Conservation (phyloP, 2,888 invertebrate species). For the Caenorhabditis sp. region DNA sequence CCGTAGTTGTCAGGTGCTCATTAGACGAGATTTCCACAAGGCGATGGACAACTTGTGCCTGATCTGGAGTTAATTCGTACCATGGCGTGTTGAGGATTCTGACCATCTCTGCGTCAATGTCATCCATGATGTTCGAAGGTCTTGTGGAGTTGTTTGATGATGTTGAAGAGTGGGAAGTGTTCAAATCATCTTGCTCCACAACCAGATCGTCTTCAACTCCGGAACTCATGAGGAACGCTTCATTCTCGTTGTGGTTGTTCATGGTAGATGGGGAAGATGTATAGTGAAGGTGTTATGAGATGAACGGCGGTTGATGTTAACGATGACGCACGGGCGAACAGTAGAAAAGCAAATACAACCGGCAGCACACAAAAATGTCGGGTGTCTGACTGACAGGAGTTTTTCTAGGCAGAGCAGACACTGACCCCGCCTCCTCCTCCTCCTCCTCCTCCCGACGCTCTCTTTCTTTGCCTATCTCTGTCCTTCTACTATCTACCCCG, state of each 20-base stretch:
- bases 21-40: not conserved
- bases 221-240: slow-evolving; percentile 30
- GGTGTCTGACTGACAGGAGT: not conserved
- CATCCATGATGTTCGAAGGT: not conserved
- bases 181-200: slow-evolving; percentile 1
- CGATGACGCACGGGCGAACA: no score
- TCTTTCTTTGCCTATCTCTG: not conserved
- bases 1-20: not conserved
- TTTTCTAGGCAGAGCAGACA: slow-evolving; percentile 15
- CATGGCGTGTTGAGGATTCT: slow-evolving; percentile 36
- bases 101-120: slow-evolving; percentile 22
- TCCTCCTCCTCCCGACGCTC: no score
- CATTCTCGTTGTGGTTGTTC: not conserved
- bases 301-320: no score
- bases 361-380: not conserved
- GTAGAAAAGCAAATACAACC: no score
- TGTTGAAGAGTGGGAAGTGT: not conserved
- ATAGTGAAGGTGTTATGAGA: no score
- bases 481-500: slow-evolving; percentile 3
- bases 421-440: not conserved
- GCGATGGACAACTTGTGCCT: slow-evolving; percentile 32
- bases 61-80: slow-evolving; percentile 30
- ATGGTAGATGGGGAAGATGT: not conserved
- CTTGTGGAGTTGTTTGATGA: not conserved
- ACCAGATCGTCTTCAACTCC: slow-evolving; percentile 47